Percentiles rank a stretch among this genome's conserved stretches.
phyloP scores from a whole-genome alignment of 2,113 vertebrate species.

The Microcebus jonahi region DNA sequence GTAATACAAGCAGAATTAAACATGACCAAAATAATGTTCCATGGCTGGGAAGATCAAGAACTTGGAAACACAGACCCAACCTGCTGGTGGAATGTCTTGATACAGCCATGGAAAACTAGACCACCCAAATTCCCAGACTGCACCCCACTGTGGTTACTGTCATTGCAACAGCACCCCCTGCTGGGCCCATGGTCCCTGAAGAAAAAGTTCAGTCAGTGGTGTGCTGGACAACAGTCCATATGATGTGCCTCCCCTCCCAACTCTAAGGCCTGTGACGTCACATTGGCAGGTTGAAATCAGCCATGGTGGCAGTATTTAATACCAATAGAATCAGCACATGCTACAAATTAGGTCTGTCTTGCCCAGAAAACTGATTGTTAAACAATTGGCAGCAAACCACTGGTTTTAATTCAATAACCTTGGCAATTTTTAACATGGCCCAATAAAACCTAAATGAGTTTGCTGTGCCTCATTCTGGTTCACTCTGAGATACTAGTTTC shows the following conservation, averaged over 20 bases:
- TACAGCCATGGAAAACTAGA: neutral
- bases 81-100: neutral
- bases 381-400: neutral
- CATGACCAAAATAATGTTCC: neutral
- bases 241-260: accelerated
- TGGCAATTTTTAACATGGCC: neutral
- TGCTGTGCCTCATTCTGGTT: neutral
- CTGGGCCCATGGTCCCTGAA: neutral
- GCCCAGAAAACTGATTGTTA: neutral
- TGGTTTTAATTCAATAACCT: neutral
- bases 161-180: no score
- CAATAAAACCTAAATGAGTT: neutral
- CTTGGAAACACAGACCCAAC: neutral
- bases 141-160: neutral
- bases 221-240: neutral
- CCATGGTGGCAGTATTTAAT: neutral
- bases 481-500: neutral
- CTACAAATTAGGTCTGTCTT: neutral
- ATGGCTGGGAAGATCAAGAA: neutral
- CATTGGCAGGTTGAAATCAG: neutral
- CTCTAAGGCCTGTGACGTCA: accelerated
- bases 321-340: neutral
- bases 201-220: neutral
- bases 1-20: neutral
- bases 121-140: neutral